These are phyloP conservation scores for Poeciliopsis retropinna DNA, from an alignment of 2,113 vertebrate genomes.

Conservation along the genomic window DNA sequence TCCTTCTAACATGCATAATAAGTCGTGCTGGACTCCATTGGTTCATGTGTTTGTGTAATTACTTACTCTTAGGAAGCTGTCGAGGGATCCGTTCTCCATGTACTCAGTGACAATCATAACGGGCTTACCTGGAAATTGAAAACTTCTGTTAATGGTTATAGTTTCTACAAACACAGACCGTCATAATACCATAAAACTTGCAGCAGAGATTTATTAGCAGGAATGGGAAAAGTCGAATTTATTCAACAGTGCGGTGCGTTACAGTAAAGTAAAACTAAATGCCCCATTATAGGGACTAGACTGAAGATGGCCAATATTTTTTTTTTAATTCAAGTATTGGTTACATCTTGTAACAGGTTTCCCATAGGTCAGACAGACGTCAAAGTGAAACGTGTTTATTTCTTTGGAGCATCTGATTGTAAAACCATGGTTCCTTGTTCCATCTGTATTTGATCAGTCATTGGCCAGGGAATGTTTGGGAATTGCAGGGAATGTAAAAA, in stretches of 20 bases:
- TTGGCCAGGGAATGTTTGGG: conserved; percentile 41
- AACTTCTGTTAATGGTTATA: conserved; percentile 3
- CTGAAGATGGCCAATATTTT: conserved; percentile 15
- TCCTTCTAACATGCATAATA: neutral
- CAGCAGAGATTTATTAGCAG: conserved; percentile 32
- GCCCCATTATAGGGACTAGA: conserved; percentile 27
- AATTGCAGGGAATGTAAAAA: conserved; percentile 21
- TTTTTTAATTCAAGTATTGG: conserved; percentile 43
- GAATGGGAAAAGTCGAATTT: conserved; percentile 18
- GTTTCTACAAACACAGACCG: neutral
- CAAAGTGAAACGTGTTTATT: conserved; percentile 81
- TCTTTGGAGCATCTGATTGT: conserved; percentile 51
- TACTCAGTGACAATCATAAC: conserved; percentile 80
- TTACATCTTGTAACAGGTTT: conserved; percentile 56
- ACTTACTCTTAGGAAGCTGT: conserved; percentile 78
- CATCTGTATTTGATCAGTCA: conserved; percentile 74
- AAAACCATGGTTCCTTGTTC: conserved; percentile 72
- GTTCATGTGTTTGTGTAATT: conserved; percentile 5
- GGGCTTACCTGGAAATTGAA: conserved; percentile 67
- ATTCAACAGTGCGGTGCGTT: conserved; percentile 17
- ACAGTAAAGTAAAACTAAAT: conserved; percentile 46
- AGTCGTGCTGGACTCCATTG: neutral
- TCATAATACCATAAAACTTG: neutral
- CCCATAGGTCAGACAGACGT: conserved; percentile 77
- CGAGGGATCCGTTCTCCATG: conserved; percentile 79